Evolutionary conservation across 2,113 vertebrate genomes (phyloP), one percentile per base, ranked within the genome.

Genomic region (Loxodonta africana): DNA sequence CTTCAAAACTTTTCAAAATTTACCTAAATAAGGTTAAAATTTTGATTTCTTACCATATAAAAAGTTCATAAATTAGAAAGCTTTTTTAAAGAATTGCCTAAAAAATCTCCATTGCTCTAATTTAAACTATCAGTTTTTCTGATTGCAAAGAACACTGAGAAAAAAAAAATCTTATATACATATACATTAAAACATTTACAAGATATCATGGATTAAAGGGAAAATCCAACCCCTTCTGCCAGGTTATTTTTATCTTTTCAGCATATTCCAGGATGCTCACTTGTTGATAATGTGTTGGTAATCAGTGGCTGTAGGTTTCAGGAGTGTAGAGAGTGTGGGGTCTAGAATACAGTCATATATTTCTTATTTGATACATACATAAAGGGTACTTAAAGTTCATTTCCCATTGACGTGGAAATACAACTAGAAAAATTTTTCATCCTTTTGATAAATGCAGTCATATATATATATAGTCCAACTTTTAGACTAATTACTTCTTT

Each of bases 401-500:
- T 83, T 78, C 28, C 46, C 53, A 2, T n/a, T n/a, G 78, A 73
- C 1, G 12, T 57, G 23, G 17, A 88, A 63, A 84, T 30, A 65
- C n/a, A 88, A 78, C 44, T 3, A 67, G n/a, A 62, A 77, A 82
- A 83, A 12, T 0, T 28, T 65, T 28, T 71, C 44, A 73, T 83
- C 46, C 30, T 41, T 6, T 74, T 88, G 26, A 12, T 69, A 74
- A 80, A 48, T 23, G 53, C 15, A 15, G 3, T 37, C 90, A 44
- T 78, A 37, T 8, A 48, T 73, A 48, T 21, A 8, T 0, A 30
- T 57, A 23, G 53, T 44, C 37, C 78, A 78, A 65, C 63, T 84
- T 62, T 51, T 41, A 77, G 21, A 77, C 51, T 77, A 76, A 91
- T 88, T 76, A 62, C 37, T 88, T 94, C 73, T 94, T 41, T 81